Base-by-base conservation (phyloP, 2,113 vertebrate genomes). In the Pluvianellus socialis region DNA sequence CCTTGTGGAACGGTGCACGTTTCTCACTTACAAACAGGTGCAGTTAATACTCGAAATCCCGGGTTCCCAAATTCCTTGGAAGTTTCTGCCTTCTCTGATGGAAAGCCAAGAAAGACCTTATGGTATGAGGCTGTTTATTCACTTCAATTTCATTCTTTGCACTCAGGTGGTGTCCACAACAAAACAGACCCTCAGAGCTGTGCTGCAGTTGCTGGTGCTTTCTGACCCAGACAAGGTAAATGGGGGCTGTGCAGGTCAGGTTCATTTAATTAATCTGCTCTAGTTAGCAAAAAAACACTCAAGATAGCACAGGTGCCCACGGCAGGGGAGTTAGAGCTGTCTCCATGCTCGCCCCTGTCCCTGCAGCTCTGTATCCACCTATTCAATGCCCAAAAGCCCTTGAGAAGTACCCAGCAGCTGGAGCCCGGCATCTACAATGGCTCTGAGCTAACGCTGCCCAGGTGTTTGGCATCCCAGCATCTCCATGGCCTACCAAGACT, bases 81-180 rank as follows among this genome's bases (percentile, higher is more conserved):
- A 79, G 79, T 96, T 97, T 97, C 81, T 97, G 96, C 81, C 84
- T 95, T 92, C 96, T 97, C 96, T 97, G 96, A 97, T 96, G 94
- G 93, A 95, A 97, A 94, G 93, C 95, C 95, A 97, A 96, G 73
- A 95, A 95, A 94, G 94, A 93, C 63, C 84, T 95, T 94, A 94
- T 92, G 90, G 89, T 90, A 95, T 91, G 84, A 95, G 81, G 81
- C 85, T 97, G 93, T 91, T 96, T 91, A 92, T 97, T 90, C 96
- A 70, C 63, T 96, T 88, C 89, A 20, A 5, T 52, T 94, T 79
- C 74, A 85, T 94, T 97, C 84, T 74, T 63, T 1, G 12, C 47
- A 26, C 84, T 96, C 91, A 95, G 92, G 87, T 86, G 94, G 53
- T 74, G 74, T 62, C 94, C 91, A 87, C 83, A 82, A 73, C 77